These are phyloP conservation scores for Neolamprologus caudopunctatus DNA, from an alignment of 2,113 vertebrate species.

Conservation along the genomic window DNA sequence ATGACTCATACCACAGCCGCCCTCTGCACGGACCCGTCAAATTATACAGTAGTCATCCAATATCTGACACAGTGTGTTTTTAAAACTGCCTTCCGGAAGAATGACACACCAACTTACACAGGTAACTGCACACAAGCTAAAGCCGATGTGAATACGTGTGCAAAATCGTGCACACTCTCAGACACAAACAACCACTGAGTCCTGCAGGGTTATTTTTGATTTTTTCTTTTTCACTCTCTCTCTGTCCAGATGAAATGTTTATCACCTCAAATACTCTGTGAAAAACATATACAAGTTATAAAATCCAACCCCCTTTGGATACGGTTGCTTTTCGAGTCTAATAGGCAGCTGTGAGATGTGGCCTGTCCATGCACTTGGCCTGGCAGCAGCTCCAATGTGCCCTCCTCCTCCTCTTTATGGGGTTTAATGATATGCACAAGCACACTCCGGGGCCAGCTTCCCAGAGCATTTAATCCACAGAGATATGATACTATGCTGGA, in stretches of 20 bases:
- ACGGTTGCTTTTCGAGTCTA: slow-evolving; percentile 29
- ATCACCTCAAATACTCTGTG: slow-evolving; percentile 40
- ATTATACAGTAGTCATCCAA: slow-evolving; percentile 64
- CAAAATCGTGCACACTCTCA: slow-evolving; percentile 1
- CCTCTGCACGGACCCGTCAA: slow-evolving; percentile 61
- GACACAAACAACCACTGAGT: slow-evolving; percentile 10
- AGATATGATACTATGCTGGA: slow-evolving; percentile 63
- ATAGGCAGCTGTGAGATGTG: slow-evolving; percentile 39
- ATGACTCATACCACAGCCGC: slow-evolving; percentile 70
- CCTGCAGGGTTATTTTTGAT: slow-evolving; percentile 50
- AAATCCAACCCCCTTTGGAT: slow-evolving; percentile 37
- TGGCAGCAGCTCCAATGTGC: slow-evolving; percentile 30
- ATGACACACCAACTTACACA: slow-evolving; percentile 11
- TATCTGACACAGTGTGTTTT: slow-evolving; percentile 62
- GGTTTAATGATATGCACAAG: slow-evolving; percentile 65
- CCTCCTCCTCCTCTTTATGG: slow-evolving; percentile 49
- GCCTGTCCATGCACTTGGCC: slow-evolving; percentile 50
- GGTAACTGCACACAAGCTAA: slow-evolving; percentile 28
- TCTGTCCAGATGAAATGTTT: slow-evolving; percentile 55
- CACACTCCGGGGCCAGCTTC: slow-evolving; percentile 59
- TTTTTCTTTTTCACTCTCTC: slow-evolving; percentile 28
- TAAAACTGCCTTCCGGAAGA: slow-evolving; percentile 55
- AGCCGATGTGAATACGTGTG: not conserved
- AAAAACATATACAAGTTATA: slow-evolving; percentile 30
- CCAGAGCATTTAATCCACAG: slow-evolving; percentile 67